These are phyloP conservation scores for Schrankia costaestrigalis DNA, from an alignment of 2,888 invertebrate genomes.

Conservation along the genomic window DNA sequence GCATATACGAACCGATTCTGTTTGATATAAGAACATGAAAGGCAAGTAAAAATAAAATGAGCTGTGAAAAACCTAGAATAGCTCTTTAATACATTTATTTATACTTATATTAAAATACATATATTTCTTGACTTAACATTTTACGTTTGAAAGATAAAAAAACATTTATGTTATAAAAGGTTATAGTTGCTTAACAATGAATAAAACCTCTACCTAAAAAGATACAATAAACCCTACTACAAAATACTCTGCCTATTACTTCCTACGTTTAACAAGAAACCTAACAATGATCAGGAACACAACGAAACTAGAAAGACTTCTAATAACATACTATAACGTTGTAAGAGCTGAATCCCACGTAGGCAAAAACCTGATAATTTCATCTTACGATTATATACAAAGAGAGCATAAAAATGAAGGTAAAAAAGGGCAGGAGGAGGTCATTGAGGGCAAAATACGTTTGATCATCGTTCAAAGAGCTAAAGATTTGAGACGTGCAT, in stretches of 20 bases:
- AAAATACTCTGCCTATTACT: too few species aligned
- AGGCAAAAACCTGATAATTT: conserved; percentile 23
- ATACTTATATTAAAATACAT: too few species aligned
- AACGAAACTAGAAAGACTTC: conserved; percentile 28
- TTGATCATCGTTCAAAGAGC: conserved; percentile 15
- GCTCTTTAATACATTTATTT: too few species aligned
- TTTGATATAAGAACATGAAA: too few species aligned
- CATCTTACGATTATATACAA: conserved; percentile 23
- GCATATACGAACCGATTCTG: conserved; percentile 22
- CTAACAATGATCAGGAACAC: conserved; percentile 32
- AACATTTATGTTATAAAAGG: too few species aligned
- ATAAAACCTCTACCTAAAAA: too few species aligned
- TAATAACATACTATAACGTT: conserved; percentile 24
- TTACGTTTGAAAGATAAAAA: too few species aligned
- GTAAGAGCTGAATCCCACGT: conserved; percentile 31
- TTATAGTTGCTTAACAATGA: too few species aligned
- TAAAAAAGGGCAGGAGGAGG: conserved; percentile 20
- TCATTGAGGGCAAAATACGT: conserved; percentile 18
- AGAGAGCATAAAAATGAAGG: conserved; percentile 22
- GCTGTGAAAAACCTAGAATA: too few species aligned
- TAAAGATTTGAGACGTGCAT: conserved; percentile 11
- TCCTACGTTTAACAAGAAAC: conserved; percentile 19
- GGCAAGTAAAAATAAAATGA: too few species aligned
- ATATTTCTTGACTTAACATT: too few species aligned
- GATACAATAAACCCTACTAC: too few species aligned